A percentile compares a stretch with the other conserved stretches of the same genome.
phyloP scores from a whole-genome alignment of 2,797 vertebrate genomes.

The Neoniphon sammara region DNA sequence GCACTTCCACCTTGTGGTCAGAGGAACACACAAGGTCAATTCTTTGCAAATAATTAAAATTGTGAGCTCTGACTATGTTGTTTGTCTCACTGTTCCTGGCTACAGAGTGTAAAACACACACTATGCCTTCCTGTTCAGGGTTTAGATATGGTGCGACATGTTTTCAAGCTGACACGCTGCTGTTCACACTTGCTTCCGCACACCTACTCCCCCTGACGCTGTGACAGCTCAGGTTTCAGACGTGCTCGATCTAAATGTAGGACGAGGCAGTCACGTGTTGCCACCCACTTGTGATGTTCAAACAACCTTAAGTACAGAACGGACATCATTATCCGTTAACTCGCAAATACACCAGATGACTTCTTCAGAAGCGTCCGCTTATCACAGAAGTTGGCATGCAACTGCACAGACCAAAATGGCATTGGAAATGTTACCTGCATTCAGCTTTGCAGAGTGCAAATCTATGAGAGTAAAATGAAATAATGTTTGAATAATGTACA shows the following conservation, averaged over 20 bases:
- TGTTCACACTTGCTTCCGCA: conserved; percentile 34
- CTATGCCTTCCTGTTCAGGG: not conserved
- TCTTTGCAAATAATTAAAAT: not conserved
- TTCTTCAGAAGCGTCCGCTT: too few relatives aligned
- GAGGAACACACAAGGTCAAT: not conserved
- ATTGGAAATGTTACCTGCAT: too few relatives aligned
- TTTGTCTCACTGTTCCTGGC: not conserved
- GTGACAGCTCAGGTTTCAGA: conserved; percentile 48
- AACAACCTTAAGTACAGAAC: not conserved
- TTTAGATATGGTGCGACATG: conserved; percentile 23
- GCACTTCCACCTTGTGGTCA: too few relatives aligned
- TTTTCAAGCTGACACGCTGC: conserved; percentile 30
- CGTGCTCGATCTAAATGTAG: conserved; percentile 51
- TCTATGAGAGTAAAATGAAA: too few relatives aligned
- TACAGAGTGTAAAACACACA: not conserved
- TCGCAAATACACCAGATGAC: conserved; percentile 26
- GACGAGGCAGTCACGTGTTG: conserved; percentile 26
- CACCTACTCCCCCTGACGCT: conserved; percentile 5
- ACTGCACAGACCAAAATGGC: not conserved
- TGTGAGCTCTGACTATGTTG: not conserved
- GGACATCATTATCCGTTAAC: conserved; percentile 33
- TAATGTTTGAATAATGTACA: too few relatives aligned
- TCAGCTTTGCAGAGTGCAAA: too few relatives aligned
- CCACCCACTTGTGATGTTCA: conserved; percentile 23
- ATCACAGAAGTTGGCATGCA: conserved; percentile 5